Evolutionary conservation across 2,888 invertebrate species (phyloP).

Genomic region (Diarsia rubi): DNA sequence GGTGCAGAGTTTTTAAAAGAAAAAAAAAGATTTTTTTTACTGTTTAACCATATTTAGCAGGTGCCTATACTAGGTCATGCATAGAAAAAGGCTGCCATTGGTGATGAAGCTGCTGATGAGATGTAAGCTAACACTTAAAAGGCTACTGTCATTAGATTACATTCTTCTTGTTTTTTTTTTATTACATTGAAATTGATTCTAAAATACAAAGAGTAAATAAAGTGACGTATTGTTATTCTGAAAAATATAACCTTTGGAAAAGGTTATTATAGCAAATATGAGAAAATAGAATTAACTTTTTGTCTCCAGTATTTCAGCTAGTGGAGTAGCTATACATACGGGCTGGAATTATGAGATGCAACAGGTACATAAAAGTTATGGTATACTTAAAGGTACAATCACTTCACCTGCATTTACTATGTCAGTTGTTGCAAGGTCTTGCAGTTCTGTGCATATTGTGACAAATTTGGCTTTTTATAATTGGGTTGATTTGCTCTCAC

Average conservation of each 20-base stretch:
- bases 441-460: not conserved
- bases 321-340: not conserved
- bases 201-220: not conserved
- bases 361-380: no score
- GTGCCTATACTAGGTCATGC: no score
- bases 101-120: no score
- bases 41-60: no score
- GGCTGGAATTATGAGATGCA: not conserved
- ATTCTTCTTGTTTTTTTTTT: no score
- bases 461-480: not conserved
- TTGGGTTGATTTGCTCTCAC: not conserved
- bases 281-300: no score
- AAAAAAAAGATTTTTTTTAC: no score
- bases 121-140: no score
- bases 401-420: not conserved
- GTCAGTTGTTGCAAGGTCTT: not conserved
- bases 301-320: not conserved
- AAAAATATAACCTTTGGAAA: not conserved
- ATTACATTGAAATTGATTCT: not conserved
- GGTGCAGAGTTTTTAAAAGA: no score
- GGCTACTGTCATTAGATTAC: no score
- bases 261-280: no score
- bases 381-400: not conserved
- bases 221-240: not conserved
- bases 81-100: no score